These are phyloP conservation scores for Chrysolina haemoptera DNA, from an alignment of 2,888 invertebrate species.

Conservation along the genomic window DNA sequence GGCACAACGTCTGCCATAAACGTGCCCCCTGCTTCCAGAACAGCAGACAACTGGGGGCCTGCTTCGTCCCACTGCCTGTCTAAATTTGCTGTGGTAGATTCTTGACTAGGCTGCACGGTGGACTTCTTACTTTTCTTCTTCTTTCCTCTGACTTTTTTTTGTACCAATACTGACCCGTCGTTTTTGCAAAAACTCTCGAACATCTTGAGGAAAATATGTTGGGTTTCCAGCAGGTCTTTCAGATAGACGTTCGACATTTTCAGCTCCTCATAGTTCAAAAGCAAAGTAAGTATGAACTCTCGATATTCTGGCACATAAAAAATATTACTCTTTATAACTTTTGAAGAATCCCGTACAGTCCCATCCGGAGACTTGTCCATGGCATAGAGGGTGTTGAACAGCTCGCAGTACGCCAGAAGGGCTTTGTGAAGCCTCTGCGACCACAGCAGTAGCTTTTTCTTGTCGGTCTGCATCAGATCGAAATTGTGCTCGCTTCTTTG, in stretches of 20 bases:
- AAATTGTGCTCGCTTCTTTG: constrained; percentile 89
- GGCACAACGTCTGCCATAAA: constrained; percentile 79
- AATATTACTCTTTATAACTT: constrained; percentile 90
- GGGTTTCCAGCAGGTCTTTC: constrained; percentile 90
- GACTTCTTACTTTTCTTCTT: constrained; percentile 70
- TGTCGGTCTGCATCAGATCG: constrained; percentile 89
- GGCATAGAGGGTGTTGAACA: constrained; percentile 84
- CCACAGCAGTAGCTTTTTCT: constrained; percentile 90
- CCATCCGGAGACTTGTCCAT: constrained; percentile 86
- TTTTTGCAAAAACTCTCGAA: constrained; percentile 82
- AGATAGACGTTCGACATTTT: constrained; percentile 90
- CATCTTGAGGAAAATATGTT: constrained; percentile 93
- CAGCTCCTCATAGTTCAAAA: constrained; percentile 87
- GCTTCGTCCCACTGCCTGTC: constrained; percentile 79
- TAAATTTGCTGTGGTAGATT: constrained; percentile 48
- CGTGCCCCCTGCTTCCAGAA: constrained; percentile 70
- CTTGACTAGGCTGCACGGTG: constrained; percentile 43
- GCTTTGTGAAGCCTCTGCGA: constrained; percentile 89
- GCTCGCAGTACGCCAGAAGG: constrained; percentile 84
- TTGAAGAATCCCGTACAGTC: constrained; percentile 83
- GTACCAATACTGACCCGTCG: constrained; percentile 78
- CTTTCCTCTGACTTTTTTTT: constrained; percentile 73
- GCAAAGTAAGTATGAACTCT: constrained; percentile 86
- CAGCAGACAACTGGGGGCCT: constrained; percentile 67
- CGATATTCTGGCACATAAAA: constrained; percentile 96